Evolutionary conservation across 2,888 invertebrate genomes (phyloP), one percentile per base, ranked within the genome.

Genomic region (Aquatica leii): DNA sequence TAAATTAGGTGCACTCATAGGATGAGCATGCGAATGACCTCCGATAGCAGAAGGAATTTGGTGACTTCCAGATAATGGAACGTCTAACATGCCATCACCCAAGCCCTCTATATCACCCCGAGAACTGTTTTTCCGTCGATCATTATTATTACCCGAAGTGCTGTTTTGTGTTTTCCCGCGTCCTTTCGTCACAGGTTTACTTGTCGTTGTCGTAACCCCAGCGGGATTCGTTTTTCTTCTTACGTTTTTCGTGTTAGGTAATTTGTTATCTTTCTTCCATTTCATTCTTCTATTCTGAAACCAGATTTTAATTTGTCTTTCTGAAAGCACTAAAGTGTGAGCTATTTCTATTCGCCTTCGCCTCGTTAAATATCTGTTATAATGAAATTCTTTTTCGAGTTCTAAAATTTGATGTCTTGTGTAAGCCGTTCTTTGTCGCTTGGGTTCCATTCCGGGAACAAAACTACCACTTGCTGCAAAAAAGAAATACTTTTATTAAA

Each of bases 381-480:
- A 97, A 82, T 97, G 97, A 83, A 98, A 98, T 86, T 97, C 97
- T 82, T 97, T 97, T 82, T 97, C 97, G 78, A 98, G 86, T 84
- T 98, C 97, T 81, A 98, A 86, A 80, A 97, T 97, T 87, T 98
- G 98, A 86, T 97, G 96, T 82, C 97, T 90, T 66, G 97, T 98
- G 87, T 98, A 98, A 67, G 97, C 97, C 72, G 97, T 98, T 74
- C 98, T 88, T 81, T 97, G 97, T 68, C 98, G 87, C 82, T 97
- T 97, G 55, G 96, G 95, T 81, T 97, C 96, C 92, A 94, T 94
- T 65, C 95, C 95, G 6, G 95, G 94, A 81, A 93, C 93, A 81
- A 88, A 95, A 52, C 89, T 88, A 67, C 94, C 94, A 80, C 93
- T 94, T 50, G 93, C 95, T 95, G 88, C 67, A 86, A 87, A 82